Base-by-base conservation (phyloP, 2,113 vertebrate species). In the Mungos mungo region DNA sequence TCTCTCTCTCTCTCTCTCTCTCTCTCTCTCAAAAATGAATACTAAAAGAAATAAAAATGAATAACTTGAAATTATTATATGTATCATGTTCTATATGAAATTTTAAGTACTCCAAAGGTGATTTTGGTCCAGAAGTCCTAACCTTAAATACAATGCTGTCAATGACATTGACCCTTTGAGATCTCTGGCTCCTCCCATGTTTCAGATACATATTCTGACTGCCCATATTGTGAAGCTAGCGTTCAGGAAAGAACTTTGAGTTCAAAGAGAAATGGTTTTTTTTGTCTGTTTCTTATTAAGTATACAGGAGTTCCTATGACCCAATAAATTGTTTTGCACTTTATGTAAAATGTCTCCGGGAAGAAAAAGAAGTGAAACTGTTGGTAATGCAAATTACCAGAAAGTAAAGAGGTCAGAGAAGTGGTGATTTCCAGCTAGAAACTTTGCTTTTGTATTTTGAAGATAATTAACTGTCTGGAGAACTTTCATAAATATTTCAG, bases 401-500 rank as follows among this genome's bases (percentile, higher is more conserved):
- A 90, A 90, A 60, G 45, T 45, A 92, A 74, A 80, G 15, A 68
- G 33, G 27, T 81, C n/a, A 90, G 69, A 90, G n/a, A 80, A 80
- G 29, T 65, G 23, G 72, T 84, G 10, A 54, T 57, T 93, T 90
- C 45, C 74, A 86, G n/a, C 27, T 54, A 35, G 35, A 94, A 72
- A 83, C 1, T 85, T 83, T 54, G 3, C 5, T 88, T 93, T 84
- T 88, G 1, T 84, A n/a, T 88, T 92, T 85, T 47, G 65, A 93
- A 95, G 65, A 66, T 86, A 94, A 95, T 93, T 50, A 71, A 45
- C 35, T 65, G 2, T 81, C 13, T 66, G n/a, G 88, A 96, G 66
- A 95, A 63, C 3, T 79, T 89, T 68, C 15, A 47, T 60, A 86
- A 82, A 41, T 41, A 65, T 95, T 89, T 92, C 65, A 95, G 14